Evolutionary conservation across 2,888 invertebrate genomes (phyloP), one percentile per base, ranked within the genome.

Genomic region (Incurvaria masculella): DNA sequence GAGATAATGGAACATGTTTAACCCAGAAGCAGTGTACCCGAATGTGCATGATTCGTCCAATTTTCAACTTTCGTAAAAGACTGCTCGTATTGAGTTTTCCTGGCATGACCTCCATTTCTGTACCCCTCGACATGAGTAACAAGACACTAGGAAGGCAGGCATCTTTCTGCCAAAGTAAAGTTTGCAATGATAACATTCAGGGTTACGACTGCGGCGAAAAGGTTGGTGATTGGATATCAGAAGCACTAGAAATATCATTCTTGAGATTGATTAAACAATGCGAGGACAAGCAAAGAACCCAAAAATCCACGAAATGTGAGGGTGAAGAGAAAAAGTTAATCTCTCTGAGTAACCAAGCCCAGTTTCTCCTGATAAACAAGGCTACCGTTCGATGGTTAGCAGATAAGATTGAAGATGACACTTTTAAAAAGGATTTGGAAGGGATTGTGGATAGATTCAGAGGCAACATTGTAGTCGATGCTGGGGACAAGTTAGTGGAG

Each of bases 381-480:
- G 81, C 87, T 1, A 95, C 94, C 53, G 85, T 94, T 0, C 68
- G 81, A 51, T 89, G 88, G 83, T 68, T 96, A 44, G 72, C 72
- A 48, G 72, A 80, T 45, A 83, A 80, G 65, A 78, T 89, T 26
- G 62, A 74, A 27, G 80, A 83, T 50, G 75, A 78, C 27, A 58
- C 70, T 42, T 79, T 81, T 46, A 66, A 66, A 10, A 80, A 81
- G 48, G 70, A 71, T 56, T 61, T 81, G 40, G 81, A 85, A 26
- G 81, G 83, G 54, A 74, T 93, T 27, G 75, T 90, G 2, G 80
- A 84, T 51, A 80, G 97, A 56, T 97, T 98, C 68, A 82, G 98
- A 60, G 90, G 91, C n/a, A 98, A 98, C 72, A 80, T 98, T 38
- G 81, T 97, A 2, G 79, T 96, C 14, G 84, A 86, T 53, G 88